A percentile compares a stretch with the other conserved stretches of the same genome.
Conservation (phyloP, 2,888 invertebrate species). For the Galeopsomyia nigrocyanea region DNA sequence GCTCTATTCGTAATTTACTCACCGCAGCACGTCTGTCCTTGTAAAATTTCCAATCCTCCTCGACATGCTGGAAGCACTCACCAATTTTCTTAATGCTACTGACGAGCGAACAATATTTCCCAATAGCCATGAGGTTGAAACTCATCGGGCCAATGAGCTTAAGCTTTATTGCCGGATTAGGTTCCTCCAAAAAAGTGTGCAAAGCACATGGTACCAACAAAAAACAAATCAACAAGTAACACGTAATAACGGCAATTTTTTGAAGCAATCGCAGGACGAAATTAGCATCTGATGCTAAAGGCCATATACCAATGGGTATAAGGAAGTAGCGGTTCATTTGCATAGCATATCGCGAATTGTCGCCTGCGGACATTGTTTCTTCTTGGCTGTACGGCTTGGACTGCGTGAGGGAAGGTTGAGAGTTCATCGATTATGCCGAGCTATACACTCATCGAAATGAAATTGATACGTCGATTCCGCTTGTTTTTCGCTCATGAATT, state of each 20-base stretch:
- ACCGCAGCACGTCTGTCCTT: slow-evolving; percentile 35
- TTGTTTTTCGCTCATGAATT: too few species aligned
- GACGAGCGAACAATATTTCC: slow-evolving; percentile 54
- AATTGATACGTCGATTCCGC: too few species aligned
- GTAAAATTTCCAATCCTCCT: slow-evolving; percentile 55
- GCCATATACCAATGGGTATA: slow-evolving; percentile 59
- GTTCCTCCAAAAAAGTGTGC: slow-evolving; percentile 51
- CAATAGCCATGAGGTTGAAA: slow-evolving; percentile 54
- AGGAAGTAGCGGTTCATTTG: slow-evolving; percentile 58
- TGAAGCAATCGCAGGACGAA: not conserved
- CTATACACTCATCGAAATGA: too few species aligned
- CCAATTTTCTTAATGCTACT: slow-evolving; percentile 41
- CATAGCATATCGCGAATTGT: slow-evolving; percentile 52
- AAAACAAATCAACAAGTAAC: slow-evolving; percentile 48
- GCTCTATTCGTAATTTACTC: too few species aligned
- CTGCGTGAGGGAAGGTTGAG: too few species aligned
- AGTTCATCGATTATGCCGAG: too few species aligned
- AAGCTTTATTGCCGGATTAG: slow-evolving; percentile 49
- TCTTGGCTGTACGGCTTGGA: too few species aligned
- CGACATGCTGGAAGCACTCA: slow-evolving; percentile 52
- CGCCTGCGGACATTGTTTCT: slow-evolving; percentile 15
- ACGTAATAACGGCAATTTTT: slow-evolving; percentile 18
- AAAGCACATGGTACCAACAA: slow-evolving; percentile 50
- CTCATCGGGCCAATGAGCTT: slow-evolving; percentile 54
- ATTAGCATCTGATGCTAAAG: slow-evolving; percentile 21